Base-by-base conservation (phyloP, 1,140 invertebrate genomes). In the Wasmannia auropunctata region DNA sequence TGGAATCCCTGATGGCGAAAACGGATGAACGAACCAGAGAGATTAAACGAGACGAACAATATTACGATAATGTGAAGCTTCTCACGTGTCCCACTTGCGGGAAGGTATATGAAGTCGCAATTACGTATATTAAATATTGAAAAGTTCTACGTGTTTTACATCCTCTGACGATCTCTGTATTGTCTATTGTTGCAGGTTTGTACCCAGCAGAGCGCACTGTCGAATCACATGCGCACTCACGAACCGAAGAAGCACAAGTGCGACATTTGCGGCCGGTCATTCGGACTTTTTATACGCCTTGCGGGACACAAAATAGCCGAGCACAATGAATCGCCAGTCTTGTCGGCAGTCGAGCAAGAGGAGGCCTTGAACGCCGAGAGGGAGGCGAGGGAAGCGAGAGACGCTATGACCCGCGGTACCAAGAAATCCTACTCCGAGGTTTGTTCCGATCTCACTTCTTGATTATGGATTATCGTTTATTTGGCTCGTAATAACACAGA, bases 211-310 rank as follows among this genome's bases (percentile, higher is more conserved):
- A 94, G 93, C 77, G 93, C 93, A 22, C 87, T 94, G 34, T 94
- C 93, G n/a, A 94, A 94, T 87, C 93, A 94, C n/a, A 94, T 94
- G 93, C 92, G 93, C 43, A 94, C 93, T 34, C 93, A 94, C 16
- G 91, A 94, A 84, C 93, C 93, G 11, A 94, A 94, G 81, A 93
- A 90, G 77, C 85, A 93, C 31, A 94, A 94, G 69, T 94, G 93
- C 87, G 91, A 94, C 56, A 92, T 93, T 85, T 94, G 93, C n/a
- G 93, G 93, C 1, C 88, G 93, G 51, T 93, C 91, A 10, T 94
- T 94, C 72, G 93, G 93, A 25, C 88, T 94, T 31, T 90, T 93
- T 54, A 94, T 94, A 89, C 89, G 93, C 72, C 74, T 94, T 40
- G 91, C 91, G 11, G 89, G 91, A 7, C 93, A 94, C 60, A 93